Evolutionary conservation across 2,888 invertebrate species (phyloP).

Genomic region (Campopleginae sp.): DNA sequence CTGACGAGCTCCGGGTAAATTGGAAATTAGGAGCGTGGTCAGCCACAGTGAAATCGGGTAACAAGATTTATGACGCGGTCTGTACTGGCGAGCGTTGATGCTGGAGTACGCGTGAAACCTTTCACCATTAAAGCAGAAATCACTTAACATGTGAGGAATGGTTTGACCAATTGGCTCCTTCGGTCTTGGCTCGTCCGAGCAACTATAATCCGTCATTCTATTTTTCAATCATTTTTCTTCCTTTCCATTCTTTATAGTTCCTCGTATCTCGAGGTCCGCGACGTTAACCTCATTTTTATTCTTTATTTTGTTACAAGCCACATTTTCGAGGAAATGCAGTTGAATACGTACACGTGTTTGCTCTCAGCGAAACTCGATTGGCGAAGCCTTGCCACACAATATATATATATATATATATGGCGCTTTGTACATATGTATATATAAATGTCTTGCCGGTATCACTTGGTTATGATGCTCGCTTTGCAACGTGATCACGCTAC

Average conservation of each 20-base stretch:
- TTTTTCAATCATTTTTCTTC: conserved; percentile 26
- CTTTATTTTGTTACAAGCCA: conserved; percentile 20
- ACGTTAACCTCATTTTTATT: background rate
- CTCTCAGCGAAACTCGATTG: conserved; percentile 36
- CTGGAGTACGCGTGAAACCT: conserved; percentile 30
- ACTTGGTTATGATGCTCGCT: conserved; percentile 44
- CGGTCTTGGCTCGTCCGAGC: background rate
- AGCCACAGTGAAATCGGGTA: conserved; percentile 50
- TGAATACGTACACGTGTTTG: background rate
- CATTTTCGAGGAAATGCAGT: conserved; percentile 5
- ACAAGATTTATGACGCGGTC: conserved; percentile 37
- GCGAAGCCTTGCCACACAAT: background rate
- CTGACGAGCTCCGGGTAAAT: conserved; percentile 26
- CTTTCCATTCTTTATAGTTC: background rate
- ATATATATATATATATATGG: background rate
- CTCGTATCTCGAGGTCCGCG: background rate
- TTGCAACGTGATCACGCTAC: conserved; percentile 34
- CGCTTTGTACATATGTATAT: background rate
- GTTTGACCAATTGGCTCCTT: conserved; percentile 36
- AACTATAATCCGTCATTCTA: background rate
- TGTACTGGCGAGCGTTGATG: background rate
- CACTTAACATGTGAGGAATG: conserved; percentile 22
- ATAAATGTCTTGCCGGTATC: conserved; percentile 26
- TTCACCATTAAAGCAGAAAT: conserved; percentile 57
- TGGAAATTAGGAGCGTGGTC: conserved; percentile 40